Percentiles rank a stretch among this genome's conserved stretches.
These are phyloP conservation scores for Gymnopithys bicolor DNA, from an alignment of 2,797 vertebrate genomes.

Conservation along the genomic window DNA sequence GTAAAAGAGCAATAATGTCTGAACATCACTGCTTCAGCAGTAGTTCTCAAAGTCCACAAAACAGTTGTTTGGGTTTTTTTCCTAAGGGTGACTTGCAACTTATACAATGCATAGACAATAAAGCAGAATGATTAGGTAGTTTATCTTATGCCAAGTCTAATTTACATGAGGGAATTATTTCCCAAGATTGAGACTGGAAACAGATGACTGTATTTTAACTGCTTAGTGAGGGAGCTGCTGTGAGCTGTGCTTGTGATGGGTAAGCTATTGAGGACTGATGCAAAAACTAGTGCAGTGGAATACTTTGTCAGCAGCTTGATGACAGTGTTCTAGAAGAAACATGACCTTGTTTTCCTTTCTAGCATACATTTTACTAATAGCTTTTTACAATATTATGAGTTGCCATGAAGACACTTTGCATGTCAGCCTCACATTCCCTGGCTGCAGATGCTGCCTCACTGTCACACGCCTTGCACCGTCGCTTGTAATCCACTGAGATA, in stretches of 20 bases:
- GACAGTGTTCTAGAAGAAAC: slow-evolving; percentile 12
- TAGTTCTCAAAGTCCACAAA: background rate
- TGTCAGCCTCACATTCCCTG: background rate
- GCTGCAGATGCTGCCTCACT: background rate
- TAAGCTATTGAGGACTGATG: background rate
- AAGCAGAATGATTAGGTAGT: slow-evolving; percentile 29
- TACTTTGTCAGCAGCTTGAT: slow-evolving; percentile 39
- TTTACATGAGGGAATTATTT: slow-evolving; percentile 41
- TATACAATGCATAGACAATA: background rate
- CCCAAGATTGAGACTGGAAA: background rate
- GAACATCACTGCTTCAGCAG: background rate
- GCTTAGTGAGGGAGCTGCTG: background rate
- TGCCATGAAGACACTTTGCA: slow-evolving; percentile 26
- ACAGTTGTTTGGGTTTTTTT: background rate
- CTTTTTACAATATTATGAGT: slow-evolving; percentile 46
- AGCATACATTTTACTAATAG: slow-evolving; percentile 19
- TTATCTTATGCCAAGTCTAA: slow-evolving; percentile 24
- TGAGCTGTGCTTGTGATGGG: slow-evolving; percentile 23
- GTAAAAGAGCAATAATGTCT: background rate
- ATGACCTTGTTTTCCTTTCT: slow-evolving; percentile 46
- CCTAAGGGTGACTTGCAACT: background rate
- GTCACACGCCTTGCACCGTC: background rate
- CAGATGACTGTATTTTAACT: background rate
- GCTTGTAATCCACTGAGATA: background rate
- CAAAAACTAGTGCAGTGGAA: slow-evolving; percentile 11